These are phyloP conservation scores for Pedionomus torquatus DNA, from an alignment of 2,113 vertebrate species.

Conservation along the genomic window DNA sequence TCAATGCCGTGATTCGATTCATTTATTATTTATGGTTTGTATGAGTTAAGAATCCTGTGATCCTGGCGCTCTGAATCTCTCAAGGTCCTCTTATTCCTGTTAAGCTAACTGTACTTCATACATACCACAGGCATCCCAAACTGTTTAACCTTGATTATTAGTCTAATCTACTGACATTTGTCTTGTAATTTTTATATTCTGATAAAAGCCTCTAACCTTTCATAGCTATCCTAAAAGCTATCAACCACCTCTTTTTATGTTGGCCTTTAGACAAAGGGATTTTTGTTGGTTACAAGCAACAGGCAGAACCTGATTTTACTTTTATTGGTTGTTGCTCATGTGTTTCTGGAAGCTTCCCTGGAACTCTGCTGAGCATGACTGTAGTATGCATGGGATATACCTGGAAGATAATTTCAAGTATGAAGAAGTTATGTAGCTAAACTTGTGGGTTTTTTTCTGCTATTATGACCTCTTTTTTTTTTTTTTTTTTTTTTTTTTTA, in stretches of 20 bases:
- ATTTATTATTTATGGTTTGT: slow-evolving; percentile 45
- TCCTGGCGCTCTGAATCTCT: neutral
- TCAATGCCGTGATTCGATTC: neutral
- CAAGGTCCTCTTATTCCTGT: neutral
- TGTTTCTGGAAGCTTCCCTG: neutral
- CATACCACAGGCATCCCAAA: slow-evolving; percentile 13
- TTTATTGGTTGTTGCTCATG: neutral
- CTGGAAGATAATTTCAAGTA: neutral
- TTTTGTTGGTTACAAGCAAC: neutral
- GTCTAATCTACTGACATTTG: neutral
- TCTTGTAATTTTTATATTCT: neutral
- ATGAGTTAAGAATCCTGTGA: slow-evolving; percentile 20
- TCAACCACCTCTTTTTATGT: neutral
- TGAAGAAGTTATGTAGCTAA: neutral
- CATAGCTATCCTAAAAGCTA: neutral
- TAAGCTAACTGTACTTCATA: neutral
- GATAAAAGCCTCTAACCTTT: neutral
- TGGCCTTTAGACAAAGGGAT: neutral
- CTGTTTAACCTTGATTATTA: slow-evolving; percentile 20
- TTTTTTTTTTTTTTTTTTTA: neutral
- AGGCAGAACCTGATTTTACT: neutral
- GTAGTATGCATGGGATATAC: neutral
- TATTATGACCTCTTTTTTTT: neutral
- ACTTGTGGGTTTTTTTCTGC: neutral
- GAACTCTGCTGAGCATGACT: neutral